Conservation (phyloP, 1,140 invertebrate species). For the Phymastichus coffea region DNA sequence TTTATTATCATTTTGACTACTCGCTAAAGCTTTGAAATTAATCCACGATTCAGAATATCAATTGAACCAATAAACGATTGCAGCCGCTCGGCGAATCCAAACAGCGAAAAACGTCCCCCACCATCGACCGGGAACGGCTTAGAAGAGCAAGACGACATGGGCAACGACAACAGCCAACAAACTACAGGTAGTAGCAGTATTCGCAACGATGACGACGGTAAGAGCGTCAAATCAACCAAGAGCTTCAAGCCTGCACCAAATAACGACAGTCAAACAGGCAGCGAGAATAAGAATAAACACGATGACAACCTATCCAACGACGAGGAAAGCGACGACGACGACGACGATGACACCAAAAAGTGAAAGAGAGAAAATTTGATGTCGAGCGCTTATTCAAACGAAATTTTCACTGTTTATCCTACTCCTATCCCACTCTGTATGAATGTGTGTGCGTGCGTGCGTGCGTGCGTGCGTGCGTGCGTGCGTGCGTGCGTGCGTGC, state of each 20-base stretch:
- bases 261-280: background rate
- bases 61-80: too few relatives aligned
- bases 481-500: too few relatives aligned
- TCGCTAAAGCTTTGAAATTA: too few relatives aligned
- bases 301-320: too few relatives aligned
- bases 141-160: slow-evolving; percentile 24
- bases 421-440: too few relatives aligned
- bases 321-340: slow-evolving; percentile 25
- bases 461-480: too few relatives aligned
- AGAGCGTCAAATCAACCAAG: slow-evolving; percentile 24
- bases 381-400: too few relatives aligned
- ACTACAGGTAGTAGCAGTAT: background rate
- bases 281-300: slow-evolving; percentile 7
- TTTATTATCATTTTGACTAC: too few relatives aligned
- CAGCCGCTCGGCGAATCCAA: slow-evolving; percentile 1
- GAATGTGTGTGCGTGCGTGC: too few relatives aligned
- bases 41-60: too few relatives aligned
- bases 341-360: slow-evolving; percentile 24
- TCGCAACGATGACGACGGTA: background rate
- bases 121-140: background rate
- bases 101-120: slow-evolving; percentile 2
- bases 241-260: background rate
- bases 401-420: too few relatives aligned
- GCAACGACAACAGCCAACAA: background rate
- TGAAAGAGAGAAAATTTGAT: slow-evolving; percentile 21